Base-by-base conservation (phyloP, 2,113 vertebrate species). In the Tetrax tetrax region DNA sequence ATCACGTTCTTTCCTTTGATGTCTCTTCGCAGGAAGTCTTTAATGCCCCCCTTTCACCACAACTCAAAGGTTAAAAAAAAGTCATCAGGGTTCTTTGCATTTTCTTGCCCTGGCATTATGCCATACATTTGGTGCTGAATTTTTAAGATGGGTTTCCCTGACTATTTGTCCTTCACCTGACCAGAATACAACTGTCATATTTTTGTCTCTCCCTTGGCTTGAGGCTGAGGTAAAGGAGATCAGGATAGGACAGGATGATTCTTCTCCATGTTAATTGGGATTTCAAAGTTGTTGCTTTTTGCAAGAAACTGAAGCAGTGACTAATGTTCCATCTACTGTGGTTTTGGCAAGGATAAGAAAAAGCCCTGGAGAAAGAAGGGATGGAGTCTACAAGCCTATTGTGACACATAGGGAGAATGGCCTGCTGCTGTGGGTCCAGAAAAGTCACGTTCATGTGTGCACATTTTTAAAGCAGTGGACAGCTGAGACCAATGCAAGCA, bases 51-150 rank as follows among this genome's bases (percentile, higher is more conserved):
- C 6, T 33, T 7, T 22, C 16, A 10, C 23, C 23, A 12, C 0
- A 1, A 72, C 17, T n/a, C 33, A 82, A 68, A 92, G 29, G 31
- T 35, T 31, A 25, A n/a, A 80, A 72, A 77, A 7, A 60, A 35
- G 23, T 51, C 17, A 1, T 60, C 37, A n/a, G 28, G 12, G 18
- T 43, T 85, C 35, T 88, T 85, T 53, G 38, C 11, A 12, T 61
- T 75, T 83, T 76, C 33, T 28, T 79, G 7, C 25, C 43, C 57
- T 57, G 57, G 57, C 15, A 19, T 60, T 41, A 48, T 24, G 23
- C 57, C 24, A 16, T 19, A 12, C 0, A 0, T 8, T 25, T 17
- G 29, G 27, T n/a, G 45, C 7, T 82, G 33, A 68, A 28, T 29
- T 57, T 90, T 83, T 76, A 77, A 45, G 31, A 50, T 23, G 24